Evolutionary conservation across 2,113 vertebrate genomes (phyloP), one percentile per base, ranked within the genome.

Genomic region (Corydoras maculifer): DNA sequence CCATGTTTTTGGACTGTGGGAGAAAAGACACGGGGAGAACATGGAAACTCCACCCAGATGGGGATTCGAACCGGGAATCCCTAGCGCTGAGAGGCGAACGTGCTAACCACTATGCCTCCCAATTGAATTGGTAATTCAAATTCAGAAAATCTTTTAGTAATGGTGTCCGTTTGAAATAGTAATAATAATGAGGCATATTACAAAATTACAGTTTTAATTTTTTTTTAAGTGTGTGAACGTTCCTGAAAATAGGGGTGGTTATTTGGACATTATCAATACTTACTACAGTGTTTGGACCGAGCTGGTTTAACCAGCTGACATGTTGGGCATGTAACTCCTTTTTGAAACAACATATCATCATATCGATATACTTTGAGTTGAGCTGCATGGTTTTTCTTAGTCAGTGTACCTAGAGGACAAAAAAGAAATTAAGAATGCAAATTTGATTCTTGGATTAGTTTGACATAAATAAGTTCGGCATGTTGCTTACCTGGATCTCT

Each of bases 271-370:
- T 25, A 25, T 25, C 2, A 5, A 48, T 29, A 82, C 88, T 85
- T 81, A 99, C 97, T 80, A 79, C 96, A 98, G 67, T 99, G 97
- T 82, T 97, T 98, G 25, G 97, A 98, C 9, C 95, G 88, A 18
- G 97, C 95, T 14, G 94, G 96, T 81, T 97, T 98, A 83, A 88
- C 73, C 58, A 94, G 35, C 0, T 78, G 68, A 75, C 97, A 99
- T 0, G 93, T 92, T 6, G 87, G 80, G 77, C 97, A 99, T 70
- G 75, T 10, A 0, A 73, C 14, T 25, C 91, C 90, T 0, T 83
- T 88, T 50, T 87, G 89, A 81, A 95, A 98, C 78, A 97, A 74
- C 13, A 86, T 84, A 8, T 79, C 85, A 62, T 98, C 94, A 0
- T 96, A 96, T 0, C 82, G 82, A 60, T 98, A 98, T 3, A 90